Conservation (phyloP, 2,797 vertebrate species). For the Leptatherina wallacei region DNA sequence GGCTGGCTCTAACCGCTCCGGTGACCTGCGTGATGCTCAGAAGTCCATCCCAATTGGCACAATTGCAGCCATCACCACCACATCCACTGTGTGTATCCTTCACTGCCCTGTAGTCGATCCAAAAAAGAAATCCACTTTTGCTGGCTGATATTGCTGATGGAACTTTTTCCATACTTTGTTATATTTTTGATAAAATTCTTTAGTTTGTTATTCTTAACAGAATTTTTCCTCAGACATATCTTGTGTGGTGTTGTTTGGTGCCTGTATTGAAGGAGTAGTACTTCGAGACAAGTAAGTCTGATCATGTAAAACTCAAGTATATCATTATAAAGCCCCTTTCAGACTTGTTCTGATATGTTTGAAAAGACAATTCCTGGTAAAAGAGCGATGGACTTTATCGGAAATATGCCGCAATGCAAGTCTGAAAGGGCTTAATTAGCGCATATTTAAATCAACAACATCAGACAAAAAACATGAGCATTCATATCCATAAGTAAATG, state of each 20-base stretch:
- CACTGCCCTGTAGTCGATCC: background rate
- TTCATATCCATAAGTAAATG: background rate
- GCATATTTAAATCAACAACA: background rate
- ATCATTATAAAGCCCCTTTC: too few relatives aligned
- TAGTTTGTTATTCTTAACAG: constrained; percentile 58
- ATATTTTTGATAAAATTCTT: background rate
- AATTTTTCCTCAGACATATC: constrained; percentile 84
- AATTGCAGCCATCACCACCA: constrained; percentile 96
- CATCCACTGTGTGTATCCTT: constrained; percentile 98
- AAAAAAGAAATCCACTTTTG: background rate
- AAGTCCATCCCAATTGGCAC: constrained; percentile 97
- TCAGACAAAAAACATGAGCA: background rate
- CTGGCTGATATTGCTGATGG: background rate
- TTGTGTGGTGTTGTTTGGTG: constrained; percentile 91
- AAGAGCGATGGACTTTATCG: too few relatives aligned
- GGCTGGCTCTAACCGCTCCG: constrained; percentile 97
- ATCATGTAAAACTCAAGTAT: background rate
- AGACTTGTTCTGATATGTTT: too few relatives aligned
- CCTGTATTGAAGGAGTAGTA: constrained; percentile 95
- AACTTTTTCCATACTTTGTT: background rate
- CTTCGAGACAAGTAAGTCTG: constrained; percentile 93
- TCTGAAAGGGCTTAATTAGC: background rate
- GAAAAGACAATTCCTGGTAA: too few relatives aligned
- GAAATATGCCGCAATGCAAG: too few relatives aligned
- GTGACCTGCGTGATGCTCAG: constrained; percentile 95